Conservation (phyloP, 37 sponge, comb jelly and placozoan genomes). For the Theonella swinhoei region DNA sequence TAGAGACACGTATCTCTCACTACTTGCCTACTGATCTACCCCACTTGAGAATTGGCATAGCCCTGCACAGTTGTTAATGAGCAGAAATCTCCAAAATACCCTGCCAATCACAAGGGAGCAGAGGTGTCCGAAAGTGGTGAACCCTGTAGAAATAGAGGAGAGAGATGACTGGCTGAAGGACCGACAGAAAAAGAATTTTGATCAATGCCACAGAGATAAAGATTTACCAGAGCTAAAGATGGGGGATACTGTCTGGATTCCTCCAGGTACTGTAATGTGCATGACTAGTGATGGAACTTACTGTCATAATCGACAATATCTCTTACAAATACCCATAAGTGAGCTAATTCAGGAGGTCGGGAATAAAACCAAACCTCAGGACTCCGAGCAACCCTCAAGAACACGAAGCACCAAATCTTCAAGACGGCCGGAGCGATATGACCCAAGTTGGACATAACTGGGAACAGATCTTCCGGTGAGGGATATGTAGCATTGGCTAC, state of each 20-base stretch:
- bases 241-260: neutral
- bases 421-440: neutral
- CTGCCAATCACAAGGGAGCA: neutral
- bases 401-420: neutral
- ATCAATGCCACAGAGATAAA: neutral
- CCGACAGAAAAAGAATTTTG: constrained; percentile 5
- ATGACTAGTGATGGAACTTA: neutral
- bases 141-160: neutral
- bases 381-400: neutral
- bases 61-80: constrained; percentile 51
- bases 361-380: neutral
- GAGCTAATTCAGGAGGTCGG: neutral
- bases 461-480: neutral
- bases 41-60: constrained; percentile 41
- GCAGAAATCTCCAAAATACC: constrained; percentile 13
- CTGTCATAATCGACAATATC: neutral
- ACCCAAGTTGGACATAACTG: neutral
- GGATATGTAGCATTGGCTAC: neutral
- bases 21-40: constrained; percentile 43
- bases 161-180: neutral
- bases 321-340: neutral
- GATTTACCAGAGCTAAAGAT: neutral
- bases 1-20: constrained; percentile 25
- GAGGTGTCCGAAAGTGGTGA: neutral
- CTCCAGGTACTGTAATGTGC: too few relatives aligned